A percentile compares a stretch with the other conserved stretches of the same genome.
phyloP scores from a whole-genome alignment of 2,113 vertebrate species.

The Petrocephalus microphthalmus region DNA sequence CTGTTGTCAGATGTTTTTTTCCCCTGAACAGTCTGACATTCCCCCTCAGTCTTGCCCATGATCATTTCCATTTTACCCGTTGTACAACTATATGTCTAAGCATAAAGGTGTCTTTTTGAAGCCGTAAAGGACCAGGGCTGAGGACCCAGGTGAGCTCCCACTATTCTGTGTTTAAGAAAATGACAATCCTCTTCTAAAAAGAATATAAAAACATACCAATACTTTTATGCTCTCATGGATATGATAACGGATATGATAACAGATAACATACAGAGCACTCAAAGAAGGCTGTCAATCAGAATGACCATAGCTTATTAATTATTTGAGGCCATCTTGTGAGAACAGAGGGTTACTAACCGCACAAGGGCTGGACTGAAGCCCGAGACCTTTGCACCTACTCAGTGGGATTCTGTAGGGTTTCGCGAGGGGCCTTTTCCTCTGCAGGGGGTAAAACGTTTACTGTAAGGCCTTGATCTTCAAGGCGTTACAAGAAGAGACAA shows the following conservation, averaged over 20 bases:
- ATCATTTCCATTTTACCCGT: neutral
- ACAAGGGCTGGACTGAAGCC: neutral
- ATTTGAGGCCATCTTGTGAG: neutral
- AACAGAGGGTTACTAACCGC: neutral
- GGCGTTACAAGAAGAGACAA: conserved; percentile 42
- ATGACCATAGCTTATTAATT: neutral
- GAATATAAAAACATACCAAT: neutral
- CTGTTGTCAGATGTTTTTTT: neutral
- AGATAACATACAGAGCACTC: neutral
- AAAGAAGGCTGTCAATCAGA: neutral
- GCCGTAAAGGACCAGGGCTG: neutral
- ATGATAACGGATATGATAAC: neutral
- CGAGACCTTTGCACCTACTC: neutral
- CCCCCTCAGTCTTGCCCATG: neutral
- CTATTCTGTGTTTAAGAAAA: neutral
- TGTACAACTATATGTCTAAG: neutral
- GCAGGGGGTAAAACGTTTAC: neutral
- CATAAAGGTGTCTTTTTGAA: neutral
- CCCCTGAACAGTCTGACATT: neutral
- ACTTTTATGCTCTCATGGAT: neutral
- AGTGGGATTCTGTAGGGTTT: neutral
- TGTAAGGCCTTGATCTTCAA: neutral
- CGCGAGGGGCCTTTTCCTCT: neutral
- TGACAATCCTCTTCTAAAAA: neutral
- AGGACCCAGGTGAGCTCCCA: neutral